Percentiles rank a stretch among this genome's conserved stretches.
Conservation (phyloP, 2,113 vertebrate species). For the Holacanthus passer region DNA sequence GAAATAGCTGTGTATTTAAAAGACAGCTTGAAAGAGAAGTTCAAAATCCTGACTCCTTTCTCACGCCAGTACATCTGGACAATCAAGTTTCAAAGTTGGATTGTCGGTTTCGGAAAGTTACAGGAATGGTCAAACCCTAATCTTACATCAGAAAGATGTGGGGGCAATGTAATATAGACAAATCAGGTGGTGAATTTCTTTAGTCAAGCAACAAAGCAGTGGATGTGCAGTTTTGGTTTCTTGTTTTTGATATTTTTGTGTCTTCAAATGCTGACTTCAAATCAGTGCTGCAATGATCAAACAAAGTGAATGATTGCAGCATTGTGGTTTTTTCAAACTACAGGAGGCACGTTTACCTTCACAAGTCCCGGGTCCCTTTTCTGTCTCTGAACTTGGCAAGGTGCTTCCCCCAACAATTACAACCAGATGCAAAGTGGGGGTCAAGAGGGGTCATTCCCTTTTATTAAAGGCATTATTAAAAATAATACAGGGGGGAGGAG, state of each 20-base stretch:
- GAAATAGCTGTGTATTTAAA: not conserved
- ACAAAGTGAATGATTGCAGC: not conserved
- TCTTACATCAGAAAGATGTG: not conserved
- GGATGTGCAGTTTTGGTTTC: not conserved
- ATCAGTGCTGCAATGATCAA: not conserved
- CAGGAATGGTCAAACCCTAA: not conserved
- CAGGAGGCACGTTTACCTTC: conserved; percentile 11
- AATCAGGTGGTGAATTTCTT: no score
- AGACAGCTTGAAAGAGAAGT: no score
- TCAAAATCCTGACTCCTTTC: not conserved
- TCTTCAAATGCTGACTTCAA: not conserved
- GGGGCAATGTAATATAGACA: no score
- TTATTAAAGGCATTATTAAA: conserved; percentile 75
- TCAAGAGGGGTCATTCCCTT: conserved; percentile 47
- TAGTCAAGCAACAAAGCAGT: no score
- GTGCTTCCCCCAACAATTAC: conserved; percentile 41
- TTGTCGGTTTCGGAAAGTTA: not conserved
- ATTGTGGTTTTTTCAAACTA: not conserved
- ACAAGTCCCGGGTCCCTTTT: not conserved
- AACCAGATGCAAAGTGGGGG: conserved; percentile 63
- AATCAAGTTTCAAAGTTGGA: not conserved
- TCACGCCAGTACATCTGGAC: not conserved
- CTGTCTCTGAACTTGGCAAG: conserved; percentile 37
- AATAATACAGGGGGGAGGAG: conserved; percentile 27
- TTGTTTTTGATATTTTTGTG: not conserved